Evolutionary conservation across 2,888 invertebrate species (phyloP).

Genomic region (Cybosia mesomella): DNA sequence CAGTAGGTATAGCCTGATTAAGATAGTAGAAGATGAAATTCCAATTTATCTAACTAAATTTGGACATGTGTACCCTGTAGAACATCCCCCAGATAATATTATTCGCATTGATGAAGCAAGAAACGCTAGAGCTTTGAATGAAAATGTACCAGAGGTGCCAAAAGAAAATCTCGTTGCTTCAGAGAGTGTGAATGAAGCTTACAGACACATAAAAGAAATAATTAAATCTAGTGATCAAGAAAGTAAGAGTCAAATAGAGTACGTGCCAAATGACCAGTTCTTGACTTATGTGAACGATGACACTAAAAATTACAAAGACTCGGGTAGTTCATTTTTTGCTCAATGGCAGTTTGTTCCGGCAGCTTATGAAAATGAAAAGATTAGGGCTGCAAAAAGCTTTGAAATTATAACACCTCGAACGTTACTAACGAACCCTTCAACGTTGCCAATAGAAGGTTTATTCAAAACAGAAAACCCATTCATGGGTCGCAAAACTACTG

Average conservation of each 20-base stretch:
- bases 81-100: conserved; percentile 80
- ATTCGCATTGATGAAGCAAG: conserved; percentile 84
- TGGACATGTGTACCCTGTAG: conserved; percentile 82
- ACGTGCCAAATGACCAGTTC: conserved; percentile 71
- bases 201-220: conserved; percentile 73
- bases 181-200: conserved; percentile 83
- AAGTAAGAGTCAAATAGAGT: conserved; percentile 63
- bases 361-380: conserved; percentile 79
- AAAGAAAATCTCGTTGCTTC: conserved; percentile 82
- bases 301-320: conserved; percentile 65
- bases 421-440: conserved; percentile 87
- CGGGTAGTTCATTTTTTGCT: conserved; percentile 58
- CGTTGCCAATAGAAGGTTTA: conserved; percentile 89
- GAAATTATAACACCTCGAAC: conserved; percentile 77
- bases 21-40: conserved; percentile 88
- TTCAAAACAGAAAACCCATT: conserved; percentile 87
- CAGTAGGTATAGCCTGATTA: conserved; percentile 89
- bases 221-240: conserved; percentile 45
- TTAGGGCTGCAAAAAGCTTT: conserved; percentile 65
- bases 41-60: conserved; percentile 83
- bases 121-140: conserved; percentile 78
- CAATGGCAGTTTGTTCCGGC: conserved; percentile 84
- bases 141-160: conserved; percentile 71
- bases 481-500: conserved; percentile 63
- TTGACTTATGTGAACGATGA: conserved; percentile 77